A percentile compares a stretch with the other conserved stretches of the same genome.
phyloP scores from a whole-genome alignment of 2,113 vertebrate genomes.

The Todiramphus saurophagus region DNA sequence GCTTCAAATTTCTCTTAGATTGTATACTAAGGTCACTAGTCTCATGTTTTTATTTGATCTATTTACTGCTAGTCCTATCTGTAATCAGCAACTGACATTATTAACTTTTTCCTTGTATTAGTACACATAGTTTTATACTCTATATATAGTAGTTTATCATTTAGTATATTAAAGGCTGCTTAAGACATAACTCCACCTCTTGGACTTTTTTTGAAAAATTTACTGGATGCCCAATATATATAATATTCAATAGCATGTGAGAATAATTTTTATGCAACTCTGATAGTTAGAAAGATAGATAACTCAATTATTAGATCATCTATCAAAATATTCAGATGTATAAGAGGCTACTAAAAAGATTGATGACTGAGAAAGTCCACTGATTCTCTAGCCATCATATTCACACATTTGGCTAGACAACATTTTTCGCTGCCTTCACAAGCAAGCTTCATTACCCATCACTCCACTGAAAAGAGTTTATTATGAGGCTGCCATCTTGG shows the following conservation, averaged over 20 bases:
- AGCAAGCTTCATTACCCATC: slow-evolving; percentile 98
- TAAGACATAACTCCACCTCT: slow-evolving; percentile 73
- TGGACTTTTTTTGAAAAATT: slow-evolving; percentile 86
- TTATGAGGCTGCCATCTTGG: slow-evolving; percentile 98
- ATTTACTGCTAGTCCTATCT: slow-evolving; percentile 6
- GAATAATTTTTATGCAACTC: slow-evolving; percentile 99
- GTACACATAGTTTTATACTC: neutral
- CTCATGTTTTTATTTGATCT: slow-evolving; percentile 29
- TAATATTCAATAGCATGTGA: slow-evolving; percentile 98
- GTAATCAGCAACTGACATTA: slow-evolving; percentile 3
- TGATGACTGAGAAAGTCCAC: slow-evolving; percentile 92
- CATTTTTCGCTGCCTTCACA: slow-evolving; percentile 89
- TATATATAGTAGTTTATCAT: neutral
- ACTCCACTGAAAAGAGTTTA: slow-evolving; percentile 96
- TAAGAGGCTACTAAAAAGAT: slow-evolving; percentile 93
- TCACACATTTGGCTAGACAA: slow-evolving; percentile 95
- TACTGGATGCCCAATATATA: slow-evolving; percentile 89
- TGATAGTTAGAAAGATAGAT: slow-evolving; percentile 97
- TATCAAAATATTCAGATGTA: slow-evolving; percentile 94
- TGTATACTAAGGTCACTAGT: neutral
- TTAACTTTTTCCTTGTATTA: neutral
- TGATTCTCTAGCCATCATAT: slow-evolving; percentile 91
- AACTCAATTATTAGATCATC: slow-evolving; percentile 98
- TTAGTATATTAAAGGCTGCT: slow-evolving; percentile 58
- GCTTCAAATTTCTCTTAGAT: neutral